Evolutionary conservation across 2,797 vertebrate species (phyloP), one percentile per base, ranked within the genome.

Genomic region (Pipistrellus kuhlii): DNA sequence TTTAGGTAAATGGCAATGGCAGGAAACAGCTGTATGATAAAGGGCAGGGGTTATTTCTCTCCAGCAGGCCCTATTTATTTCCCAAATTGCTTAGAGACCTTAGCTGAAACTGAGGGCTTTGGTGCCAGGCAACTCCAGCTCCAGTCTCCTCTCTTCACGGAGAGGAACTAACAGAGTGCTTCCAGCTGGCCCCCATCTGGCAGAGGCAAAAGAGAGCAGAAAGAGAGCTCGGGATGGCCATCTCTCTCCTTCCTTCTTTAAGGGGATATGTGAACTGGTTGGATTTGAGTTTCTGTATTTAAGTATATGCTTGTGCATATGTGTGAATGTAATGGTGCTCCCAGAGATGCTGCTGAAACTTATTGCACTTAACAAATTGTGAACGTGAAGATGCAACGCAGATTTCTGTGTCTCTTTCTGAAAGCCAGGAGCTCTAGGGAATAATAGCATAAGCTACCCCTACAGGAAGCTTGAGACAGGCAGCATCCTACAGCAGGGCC

Each of bases 1-100:
- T 0, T 94, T 85, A 94, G 51, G 46, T 27, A 85, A 64, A 76
- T 15, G 64, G 53, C 27, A 93, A 46, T 21, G 55, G 82, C 81
- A 88, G 75, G 48, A 88, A 85, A 92, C 14, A 25, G 89, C 77
- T 85, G 30, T 35, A 53, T 64, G 17, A 76, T 59, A 66, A 94
- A 97, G 85, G 84, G 82, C 59, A 95, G 59, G 73, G 44, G 27
- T 75, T 75, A 30, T 66, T 91, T 83, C 62, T 94, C 77, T 81
- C 90, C 12, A 57, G 73, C 68, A 82, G 68, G 55, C 27, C 27
- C 38, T 25, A 72, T 41, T 27, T 46, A 83, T 71, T 86, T 89
- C 41, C 38, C 71, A 85, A 68, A 77, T 32, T 88, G 64, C 85
- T 94, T 35, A 75, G 94, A 59, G 92, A 91, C 66, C 81, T 87